Evolutionary conservation across 2,888 invertebrate genomes (phyloP).

Genomic region (Branchellion lobata): DNA sequence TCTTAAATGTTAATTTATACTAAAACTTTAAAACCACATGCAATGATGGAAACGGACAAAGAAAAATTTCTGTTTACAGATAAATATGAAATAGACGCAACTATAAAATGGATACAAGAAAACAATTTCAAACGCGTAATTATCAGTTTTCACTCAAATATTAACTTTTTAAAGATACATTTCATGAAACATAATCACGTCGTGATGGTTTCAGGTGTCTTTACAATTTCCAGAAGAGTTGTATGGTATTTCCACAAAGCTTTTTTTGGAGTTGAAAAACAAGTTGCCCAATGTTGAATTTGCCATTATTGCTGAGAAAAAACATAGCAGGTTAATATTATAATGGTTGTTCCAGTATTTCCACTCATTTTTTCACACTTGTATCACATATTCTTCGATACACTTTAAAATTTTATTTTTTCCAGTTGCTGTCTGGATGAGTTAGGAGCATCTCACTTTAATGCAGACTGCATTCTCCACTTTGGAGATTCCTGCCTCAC

Average conservation of each 20-base stretch:
- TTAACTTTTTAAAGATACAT: neutral
- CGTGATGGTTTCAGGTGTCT: neutral
- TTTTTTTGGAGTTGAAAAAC: neutral
- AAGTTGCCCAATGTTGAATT: neutral
- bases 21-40: too few species aligned
- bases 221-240: conserved; percentile 11
- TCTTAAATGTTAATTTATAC: too few species aligned
- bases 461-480: conserved; percentile 82
- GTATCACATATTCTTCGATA: too few species aligned
- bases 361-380: too few species aligned
- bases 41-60: too few species aligned
- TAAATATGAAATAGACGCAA: too few species aligned
- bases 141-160: too few species aligned
- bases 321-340: conserved; percentile 1
- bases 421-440: conserved; percentile 84
- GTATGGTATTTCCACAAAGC: neutral
- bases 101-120: neutral
- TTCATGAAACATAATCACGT: neutral
- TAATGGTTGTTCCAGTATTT: too few species aligned
- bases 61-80: too few species aligned
- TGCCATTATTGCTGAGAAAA: conserved; percentile 18
- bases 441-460: conserved; percentile 83
- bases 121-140: conserved; percentile 7
- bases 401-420: neutral
- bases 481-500: conserved; percentile 87